Evolutionary conservation across 2,888 invertebrate genomes (phyloP), one percentile per base, ranked within the genome.

Genomic region (Theretra japonica): DNA sequence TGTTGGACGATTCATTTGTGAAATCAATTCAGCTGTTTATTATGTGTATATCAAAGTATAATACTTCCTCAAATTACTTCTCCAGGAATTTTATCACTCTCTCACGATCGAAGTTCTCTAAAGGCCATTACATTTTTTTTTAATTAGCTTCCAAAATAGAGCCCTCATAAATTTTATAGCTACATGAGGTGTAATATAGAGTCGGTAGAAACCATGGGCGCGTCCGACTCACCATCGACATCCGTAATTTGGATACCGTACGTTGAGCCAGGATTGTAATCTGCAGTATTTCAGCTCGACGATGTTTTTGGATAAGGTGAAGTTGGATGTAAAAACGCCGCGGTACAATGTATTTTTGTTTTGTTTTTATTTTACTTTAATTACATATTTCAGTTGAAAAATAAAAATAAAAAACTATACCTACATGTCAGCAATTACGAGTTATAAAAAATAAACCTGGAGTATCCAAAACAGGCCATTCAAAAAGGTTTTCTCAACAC

Each of bases 91-190:
- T 90, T 88, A 92, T 89, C 89, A 86, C 89, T 90, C 88, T 92
- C 93, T 91, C 92, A 92, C 92, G 91, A 87, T 90, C 86, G 80
- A 85, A 87, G 80, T 86, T 87, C 85, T 86, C 86, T 88, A 90
- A 90, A 88, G 88, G 87, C 85, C 86, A 89, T 88, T 88, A 88
- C 86, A 84, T 33, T 88, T 90, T 90, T 28, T 86, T 90, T 93
- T 92, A 93, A 93, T 92, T 91, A 91, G 91, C 88, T 89, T 86
- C 89, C 86, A 91, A 93, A 92, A 91, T 92, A 88, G 89, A 88
- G 88, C 88, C 88, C 85, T 85, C 87, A 92, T 93, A 93, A 93
- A 93, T 90, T 92, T 93, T 92, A 92, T 90, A 88, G 88, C 90
- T 86, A 88, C 85, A 86, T 84, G 83, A 88, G 86, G 85, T 86